phyloP scores from a whole-genome alignment of 2,888 invertebrate species.

The Cinara cedri region DNA sequence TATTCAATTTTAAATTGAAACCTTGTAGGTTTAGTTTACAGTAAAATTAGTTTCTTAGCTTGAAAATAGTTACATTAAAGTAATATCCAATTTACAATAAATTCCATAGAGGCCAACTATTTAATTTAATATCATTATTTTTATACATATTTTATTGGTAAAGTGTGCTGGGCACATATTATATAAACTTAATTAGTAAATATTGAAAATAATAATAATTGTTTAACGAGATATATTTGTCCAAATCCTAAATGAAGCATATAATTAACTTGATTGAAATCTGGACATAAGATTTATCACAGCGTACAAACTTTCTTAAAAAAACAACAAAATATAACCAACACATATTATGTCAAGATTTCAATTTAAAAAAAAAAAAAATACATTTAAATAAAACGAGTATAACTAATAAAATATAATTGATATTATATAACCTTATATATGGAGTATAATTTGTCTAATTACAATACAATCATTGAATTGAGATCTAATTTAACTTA shows the following conservation, averaged over 20 bases:
- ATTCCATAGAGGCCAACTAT: background rate
- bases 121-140: background rate
- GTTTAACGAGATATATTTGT: conserved; percentile 18
- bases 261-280: conserved; percentile 37
- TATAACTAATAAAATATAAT: conserved; percentile 26
- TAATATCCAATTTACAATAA: background rate
- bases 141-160: conserved; percentile 1
- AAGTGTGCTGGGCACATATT: background rate
- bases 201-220: background rate
- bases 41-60: too few species aligned
- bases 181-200: conserved; percentile 6
- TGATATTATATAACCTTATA: conserved; percentile 22
- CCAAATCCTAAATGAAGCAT: conserved; percentile 43
- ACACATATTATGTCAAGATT: conserved; percentile 36
- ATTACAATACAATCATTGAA: conserved; percentile 36
- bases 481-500: conserved; percentile 54
- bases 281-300: conserved; percentile 52
- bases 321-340: conserved; percentile 29
- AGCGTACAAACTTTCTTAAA: conserved; percentile 18
- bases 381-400: conserved; percentile 20
- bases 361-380: conserved; percentile 31
- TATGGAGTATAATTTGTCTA: conserved; percentile 40
- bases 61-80: conserved; percentile 14
- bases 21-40: conserved; percentile 14
- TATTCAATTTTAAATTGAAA: conserved; percentile 13